These are phyloP conservation scores for Euborellia annulipes DNA, from an alignment of 1,140 invertebrate species.

Conservation along the genomic window DNA sequence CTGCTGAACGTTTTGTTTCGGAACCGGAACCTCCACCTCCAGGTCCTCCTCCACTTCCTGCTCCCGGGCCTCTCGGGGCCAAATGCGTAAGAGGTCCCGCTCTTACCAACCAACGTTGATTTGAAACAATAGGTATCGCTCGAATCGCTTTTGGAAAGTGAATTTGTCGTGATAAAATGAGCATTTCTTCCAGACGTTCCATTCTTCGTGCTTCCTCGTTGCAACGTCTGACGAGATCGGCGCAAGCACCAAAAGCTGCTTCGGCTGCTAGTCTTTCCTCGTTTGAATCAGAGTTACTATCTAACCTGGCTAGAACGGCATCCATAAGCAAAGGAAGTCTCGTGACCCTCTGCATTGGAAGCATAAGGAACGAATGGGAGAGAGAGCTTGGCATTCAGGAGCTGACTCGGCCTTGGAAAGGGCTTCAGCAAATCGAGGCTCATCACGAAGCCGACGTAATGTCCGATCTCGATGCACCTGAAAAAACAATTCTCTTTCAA, in stretches of 20 bases:
- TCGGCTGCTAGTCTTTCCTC: too few species aligned
- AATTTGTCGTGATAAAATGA: conserved; percentile 41
- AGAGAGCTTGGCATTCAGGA: conserved; percentile 68
- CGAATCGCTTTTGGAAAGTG: conserved; percentile 38
- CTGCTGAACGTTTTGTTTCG: neutral
- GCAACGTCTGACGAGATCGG: conserved; percentile 33
- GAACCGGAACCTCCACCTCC: neutral
- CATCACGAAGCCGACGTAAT: conserved; percentile 49
- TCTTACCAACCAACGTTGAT: conserved; percentile 63
- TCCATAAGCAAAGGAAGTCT: conserved; percentile 83
- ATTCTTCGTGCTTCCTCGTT: conserved; percentile 42
- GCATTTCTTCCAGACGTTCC: conserved; percentile 44
- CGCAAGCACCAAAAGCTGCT: too few species aligned
- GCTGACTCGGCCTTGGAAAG: conserved; percentile 60
- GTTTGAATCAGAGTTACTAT: conserved; percentile 19
- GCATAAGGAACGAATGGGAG: conserved; percentile 81
- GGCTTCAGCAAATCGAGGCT: conserved; percentile 47
- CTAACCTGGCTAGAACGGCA: conserved; percentile 69
- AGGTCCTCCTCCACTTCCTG: too few species aligned
- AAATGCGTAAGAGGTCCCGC: conserved; percentile 69
- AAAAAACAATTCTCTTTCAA: too few species aligned
- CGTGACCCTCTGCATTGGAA: conserved; percentile 95
- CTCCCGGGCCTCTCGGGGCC: conserved; percentile 49
- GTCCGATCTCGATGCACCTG: conserved; percentile 43
- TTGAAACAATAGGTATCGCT: conserved; percentile 48